Evolutionary conservation across 2,797 vertebrate genomes (phyloP).

Genomic region (Pygocentrus nattereri): DNA sequence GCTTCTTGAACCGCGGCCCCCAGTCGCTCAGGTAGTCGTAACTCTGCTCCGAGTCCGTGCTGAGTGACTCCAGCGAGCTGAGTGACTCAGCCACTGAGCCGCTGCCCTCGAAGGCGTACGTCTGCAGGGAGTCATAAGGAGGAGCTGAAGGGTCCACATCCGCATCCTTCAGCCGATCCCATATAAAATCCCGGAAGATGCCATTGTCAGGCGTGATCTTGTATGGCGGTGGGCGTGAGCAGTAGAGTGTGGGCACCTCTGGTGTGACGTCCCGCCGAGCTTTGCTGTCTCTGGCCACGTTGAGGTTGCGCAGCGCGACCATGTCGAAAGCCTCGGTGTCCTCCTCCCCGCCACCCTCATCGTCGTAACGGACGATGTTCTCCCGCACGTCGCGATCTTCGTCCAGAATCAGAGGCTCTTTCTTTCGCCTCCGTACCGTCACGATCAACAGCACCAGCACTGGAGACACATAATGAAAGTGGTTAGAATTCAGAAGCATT

Average conservation of each 20-base stretch:
- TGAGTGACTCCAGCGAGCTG: slow-evolving; percentile 87
- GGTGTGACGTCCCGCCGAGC: slow-evolving; percentile 86
- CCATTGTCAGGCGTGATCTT: slow-evolving; percentile 82
- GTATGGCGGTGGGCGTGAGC: slow-evolving; percentile 79
- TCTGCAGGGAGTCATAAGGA: slow-evolving; percentile 90
- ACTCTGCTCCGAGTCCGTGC: slow-evolving; percentile 89
- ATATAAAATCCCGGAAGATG: slow-evolving; percentile 89
- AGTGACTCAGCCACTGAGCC: slow-evolving; percentile 86
- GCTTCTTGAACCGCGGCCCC: slow-evolving; percentile 89
- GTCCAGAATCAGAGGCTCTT: slow-evolving; percentile 88
- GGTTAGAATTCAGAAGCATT: not conserved
- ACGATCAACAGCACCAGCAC: slow-evolving; percentile 87
- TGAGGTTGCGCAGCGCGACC: slow-evolving; percentile 86
- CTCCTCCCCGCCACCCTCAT: slow-evolving; percentile 92
- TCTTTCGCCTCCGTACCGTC: slow-evolving; percentile 86
- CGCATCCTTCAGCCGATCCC: slow-evolving; percentile 86
- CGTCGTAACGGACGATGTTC: slow-evolving; percentile 90
- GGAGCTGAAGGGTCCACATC: slow-evolving; percentile 85
- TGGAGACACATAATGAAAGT: slow-evolving; percentile 51
- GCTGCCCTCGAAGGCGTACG: slow-evolving; percentile 87
- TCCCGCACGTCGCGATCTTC: slow-evolving; percentile 89
- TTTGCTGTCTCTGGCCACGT: slow-evolving; percentile 81
- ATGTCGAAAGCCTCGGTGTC: slow-evolving; percentile 94
- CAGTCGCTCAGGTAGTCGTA: slow-evolving; percentile 90
- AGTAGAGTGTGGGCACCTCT: slow-evolving; percentile 81